Evolutionary conservation across 1,140 invertebrate genomes (phyloP), one percentile per base, ranked within the genome.

Genomic region (Dryas iulia): DNA sequence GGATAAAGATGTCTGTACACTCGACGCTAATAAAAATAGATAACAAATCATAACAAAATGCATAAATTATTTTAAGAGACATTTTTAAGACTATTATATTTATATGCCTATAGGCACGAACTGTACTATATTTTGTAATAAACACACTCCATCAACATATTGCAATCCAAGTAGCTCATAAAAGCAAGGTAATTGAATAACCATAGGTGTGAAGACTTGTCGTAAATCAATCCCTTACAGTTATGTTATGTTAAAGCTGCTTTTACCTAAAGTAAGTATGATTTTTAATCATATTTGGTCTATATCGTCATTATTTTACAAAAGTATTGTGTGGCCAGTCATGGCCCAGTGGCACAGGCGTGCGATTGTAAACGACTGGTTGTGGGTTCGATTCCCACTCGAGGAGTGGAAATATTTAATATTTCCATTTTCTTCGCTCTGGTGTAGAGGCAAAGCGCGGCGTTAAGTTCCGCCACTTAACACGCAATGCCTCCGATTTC

Each of bases 131-230:
- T 47, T 47, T 47, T 35, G 5, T 35, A 35, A 14, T 35, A 35
- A 47, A 8, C 18, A 21, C 18, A 47, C 7, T 47, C 39, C 7
- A 47, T 47, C 14, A 7, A 21, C 39, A 21, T 47, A 47, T 47
- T 59, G 11, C 21, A 59, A 35, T 39, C 58, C 18, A 39, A 47
- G 25, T 21, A 58, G 52, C 52, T 62, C 59, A 18, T 62, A 39
- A 69, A 62, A 62, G 25, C 14, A 52, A 54, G 25, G 61, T 63
- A 70, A 70, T 70, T 70, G 61, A 70, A 70, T 64, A 70, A 56
- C 39, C 47, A 60, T 63, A 54, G 68, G 68, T 33, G 68, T 64
- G 68, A n/a, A 11, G 18, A 60, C 33, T n/a, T 39, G 33, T 30
- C 61, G 56, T 70, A 70, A 64, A 59, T 70, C 47, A 59, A 8